phyloP scores from a whole-genome alignment of 1,140 invertebrate species.

The Drosophila erecta region DNA sequence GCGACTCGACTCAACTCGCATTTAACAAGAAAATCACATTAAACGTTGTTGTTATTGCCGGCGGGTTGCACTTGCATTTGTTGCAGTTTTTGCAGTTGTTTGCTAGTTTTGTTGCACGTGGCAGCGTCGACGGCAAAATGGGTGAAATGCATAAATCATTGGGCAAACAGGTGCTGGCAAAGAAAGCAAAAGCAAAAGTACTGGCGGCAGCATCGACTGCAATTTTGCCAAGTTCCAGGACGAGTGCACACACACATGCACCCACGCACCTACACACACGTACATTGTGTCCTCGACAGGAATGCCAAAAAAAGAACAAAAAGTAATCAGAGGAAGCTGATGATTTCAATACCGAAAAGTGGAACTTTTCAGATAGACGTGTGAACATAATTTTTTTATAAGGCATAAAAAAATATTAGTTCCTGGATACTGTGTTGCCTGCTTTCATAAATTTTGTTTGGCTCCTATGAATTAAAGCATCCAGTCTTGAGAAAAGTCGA shows the following conservation, averaged over 20 bases:
- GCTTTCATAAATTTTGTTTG: too few species aligned
- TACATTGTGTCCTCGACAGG: not conserved
- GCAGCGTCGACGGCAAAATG: conserved; percentile 49
- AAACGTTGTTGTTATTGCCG: conserved; percentile 18
- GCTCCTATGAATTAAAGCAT: too few species aligned
- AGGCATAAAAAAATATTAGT: too few species aligned
- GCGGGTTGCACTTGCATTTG: conserved; percentile 1
- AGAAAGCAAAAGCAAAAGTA: conserved; percentile 12
- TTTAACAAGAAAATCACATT: conserved; percentile 75
- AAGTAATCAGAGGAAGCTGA: not conserved
- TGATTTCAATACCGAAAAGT: too few species aligned
- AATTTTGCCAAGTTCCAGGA: conserved; percentile 51
- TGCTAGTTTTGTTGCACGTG: conserved; percentile 25
- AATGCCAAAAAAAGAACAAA: not conserved
- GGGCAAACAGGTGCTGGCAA: conserved; percentile 42
- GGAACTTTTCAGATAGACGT: too few species aligned
- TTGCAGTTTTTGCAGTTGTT: conserved; percentile 14
- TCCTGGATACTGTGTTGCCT: too few species aligned
- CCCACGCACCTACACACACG: not conserved
- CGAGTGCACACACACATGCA: conserved; percentile 3
- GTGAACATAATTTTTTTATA: too few species aligned
- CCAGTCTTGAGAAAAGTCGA: not conserved
- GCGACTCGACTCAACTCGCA: conserved; percentile 7
- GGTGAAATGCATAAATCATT: conserved; percentile 75
- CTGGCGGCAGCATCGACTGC: conserved; percentile 17